phyloP scores from a whole-genome alignment of 2,113 vertebrate species.

The Phaetusa simplex region DNA sequence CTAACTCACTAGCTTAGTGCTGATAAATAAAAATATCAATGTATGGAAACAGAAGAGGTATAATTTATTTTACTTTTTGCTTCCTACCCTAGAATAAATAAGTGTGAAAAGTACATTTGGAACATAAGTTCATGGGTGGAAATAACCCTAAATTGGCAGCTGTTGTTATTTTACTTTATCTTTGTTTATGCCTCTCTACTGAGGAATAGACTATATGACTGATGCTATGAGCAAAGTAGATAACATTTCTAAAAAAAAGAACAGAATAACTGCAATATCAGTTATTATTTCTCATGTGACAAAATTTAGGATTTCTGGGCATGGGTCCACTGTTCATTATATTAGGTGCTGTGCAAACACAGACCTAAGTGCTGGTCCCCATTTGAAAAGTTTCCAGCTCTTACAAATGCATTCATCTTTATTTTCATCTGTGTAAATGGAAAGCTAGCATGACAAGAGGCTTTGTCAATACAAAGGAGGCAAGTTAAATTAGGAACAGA shows the following conservation, averaged over 20 bases:
- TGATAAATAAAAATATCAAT: background rate
- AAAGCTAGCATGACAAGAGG: background rate
- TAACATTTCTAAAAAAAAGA: background rate
- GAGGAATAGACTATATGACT: background rate
- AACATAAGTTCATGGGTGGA: background rate
- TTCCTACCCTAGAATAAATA: background rate
- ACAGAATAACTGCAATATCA: background rate
- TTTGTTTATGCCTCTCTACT: background rate
- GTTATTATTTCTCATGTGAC: background rate
- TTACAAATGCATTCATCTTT: background rate
- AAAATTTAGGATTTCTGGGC: background rate
- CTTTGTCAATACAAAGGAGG: background rate
- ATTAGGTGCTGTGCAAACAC: background rate
- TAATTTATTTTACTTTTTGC: background rate
- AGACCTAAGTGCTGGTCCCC: rapidly evolving
- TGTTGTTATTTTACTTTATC: constrained; percentile 11
- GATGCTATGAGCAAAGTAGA: background rate
- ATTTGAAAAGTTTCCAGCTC: background rate
- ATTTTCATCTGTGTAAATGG: background rate
- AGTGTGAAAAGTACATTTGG: background rate
- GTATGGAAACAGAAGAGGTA: background rate
- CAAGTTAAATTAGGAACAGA: background rate
- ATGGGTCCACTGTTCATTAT: background rate
- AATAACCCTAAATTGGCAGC: background rate
- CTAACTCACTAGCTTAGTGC: background rate